Percentiles rank a stretch among this genome's conserved stretches.
Conservation (phyloP, 2,113 vertebrate species). For the Agapornis roseicollis region DNA sequence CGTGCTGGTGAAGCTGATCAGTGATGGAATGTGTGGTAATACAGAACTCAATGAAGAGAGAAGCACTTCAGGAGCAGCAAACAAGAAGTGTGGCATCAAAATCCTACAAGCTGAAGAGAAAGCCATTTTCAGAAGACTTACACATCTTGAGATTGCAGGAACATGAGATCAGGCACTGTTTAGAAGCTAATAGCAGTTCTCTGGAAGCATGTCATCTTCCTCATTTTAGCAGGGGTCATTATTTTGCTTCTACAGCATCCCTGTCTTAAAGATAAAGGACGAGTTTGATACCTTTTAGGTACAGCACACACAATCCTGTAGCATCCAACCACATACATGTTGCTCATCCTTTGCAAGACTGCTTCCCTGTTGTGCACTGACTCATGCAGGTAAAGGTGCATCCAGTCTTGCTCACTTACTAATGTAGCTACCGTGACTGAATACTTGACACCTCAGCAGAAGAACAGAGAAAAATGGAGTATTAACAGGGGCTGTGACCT, state of each 20-base stretch:
- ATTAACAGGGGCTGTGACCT: background rate
- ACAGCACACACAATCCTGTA: background rate
- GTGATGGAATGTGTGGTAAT: accelerated
- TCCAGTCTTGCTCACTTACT: background rate
- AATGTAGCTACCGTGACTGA: background rate
- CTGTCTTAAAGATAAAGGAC: background rate
- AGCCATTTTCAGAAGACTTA: background rate
- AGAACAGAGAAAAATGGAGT: background rate
- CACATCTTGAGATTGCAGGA: background rate
- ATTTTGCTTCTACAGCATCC: background rate
- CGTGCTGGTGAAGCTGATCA: background rate
- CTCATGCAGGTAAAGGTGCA: background rate
- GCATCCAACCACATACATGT: background rate
- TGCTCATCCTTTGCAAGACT: background rate
- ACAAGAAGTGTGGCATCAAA: background rate
- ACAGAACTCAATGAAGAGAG: background rate
- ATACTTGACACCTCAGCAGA: background rate
- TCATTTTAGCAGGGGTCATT: background rate
- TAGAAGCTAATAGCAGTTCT: background rate
- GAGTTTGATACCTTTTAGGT: background rate
- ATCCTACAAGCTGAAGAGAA: background rate
- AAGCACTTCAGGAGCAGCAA: background rate
- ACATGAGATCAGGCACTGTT: background rate
- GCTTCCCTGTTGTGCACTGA: background rate
- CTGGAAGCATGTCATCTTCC: background rate